Conservation (phyloP, 1,140 invertebrate species). For the Drosophila murphyi region DNA sequence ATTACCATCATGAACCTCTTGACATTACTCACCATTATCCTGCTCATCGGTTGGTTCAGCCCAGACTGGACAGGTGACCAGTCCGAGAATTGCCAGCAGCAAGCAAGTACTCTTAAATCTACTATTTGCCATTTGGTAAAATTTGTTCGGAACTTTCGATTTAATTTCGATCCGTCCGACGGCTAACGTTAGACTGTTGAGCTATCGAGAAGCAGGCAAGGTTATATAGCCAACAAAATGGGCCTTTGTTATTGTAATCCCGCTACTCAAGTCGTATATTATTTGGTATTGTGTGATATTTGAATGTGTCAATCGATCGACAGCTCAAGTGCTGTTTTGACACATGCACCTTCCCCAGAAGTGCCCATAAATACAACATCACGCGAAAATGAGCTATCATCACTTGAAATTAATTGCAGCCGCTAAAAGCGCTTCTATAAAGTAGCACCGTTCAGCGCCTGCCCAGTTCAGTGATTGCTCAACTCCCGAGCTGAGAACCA, state of each 20-base stretch:
- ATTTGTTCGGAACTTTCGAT: background rate
- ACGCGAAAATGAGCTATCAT: slow-evolving; percentile 27
- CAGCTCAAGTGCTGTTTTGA: slow-evolving; percentile 52
- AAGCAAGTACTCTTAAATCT: slow-evolving; percentile 9
- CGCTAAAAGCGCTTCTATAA: slow-evolving; percentile 46
- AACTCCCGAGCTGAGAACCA: slow-evolving; percentile 29
- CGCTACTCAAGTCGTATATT: slow-evolving; percentile 2
- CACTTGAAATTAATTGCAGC: slow-evolving; percentile 32
- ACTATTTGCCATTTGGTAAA: slow-evolving; percentile 34
- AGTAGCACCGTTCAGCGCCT: slow-evolving; percentile 17
- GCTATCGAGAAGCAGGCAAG: slow-evolving; percentile 12
- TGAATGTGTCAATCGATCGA: slow-evolving; percentile 58
- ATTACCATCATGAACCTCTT: background rate
- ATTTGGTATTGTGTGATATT: slow-evolving; percentile 64
- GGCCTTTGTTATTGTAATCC: slow-evolving; percentile 12
- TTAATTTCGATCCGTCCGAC: slow-evolving; percentile 13
- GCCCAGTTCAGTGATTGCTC: slow-evolving; percentile 56
- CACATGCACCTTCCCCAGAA: slow-evolving; percentile 44
- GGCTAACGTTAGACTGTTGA: slow-evolving; percentile 48
- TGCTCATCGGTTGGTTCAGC: slow-evolving; percentile 42
- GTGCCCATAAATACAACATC: slow-evolving; percentile 44
- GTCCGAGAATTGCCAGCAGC: slow-evolving; percentile 1
- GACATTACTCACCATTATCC: slow-evolving; percentile 49
- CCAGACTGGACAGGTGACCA: slow-evolving; percentile 1
- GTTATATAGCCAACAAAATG: slow-evolving; percentile 61